Base-by-base conservation (phyloP, 2,113 vertebrate species). In the Sebastes fasciatus region DNA sequence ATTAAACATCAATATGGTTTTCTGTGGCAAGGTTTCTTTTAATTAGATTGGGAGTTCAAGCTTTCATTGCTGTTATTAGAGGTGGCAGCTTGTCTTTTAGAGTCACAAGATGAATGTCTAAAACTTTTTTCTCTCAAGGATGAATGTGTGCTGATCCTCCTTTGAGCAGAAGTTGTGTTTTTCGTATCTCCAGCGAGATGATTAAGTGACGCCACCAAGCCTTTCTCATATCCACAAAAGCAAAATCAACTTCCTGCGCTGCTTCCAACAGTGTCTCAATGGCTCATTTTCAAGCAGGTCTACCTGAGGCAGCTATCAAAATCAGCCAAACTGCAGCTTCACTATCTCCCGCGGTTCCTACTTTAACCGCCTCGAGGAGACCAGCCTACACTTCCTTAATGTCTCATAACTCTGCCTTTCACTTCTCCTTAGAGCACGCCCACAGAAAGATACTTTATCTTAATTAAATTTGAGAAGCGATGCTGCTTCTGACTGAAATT, bases 291-390 rank as follows among this genome's bases (percentile, higher is more conserved):
- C 17, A 57, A 42, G 45, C 1, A 46, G 16, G 11, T 79, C 45
- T 45, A 77, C 79, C 82, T 66, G 77, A 79, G 60, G 69, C 61
- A 0, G 0, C 51, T 6, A 43, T 68, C 13, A 43, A 65, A 64
- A 81, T 79, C 86, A 88, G 80, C 83, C 71, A 40, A 85, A 65
- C 45, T 48, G 61, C 64, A 57, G 67, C 72, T 52, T 60, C 69
- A 19, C 54, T 2, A 7, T 57, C 43, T 68, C 57, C 65, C 69
- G 46, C 42, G 21, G 63, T 74, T 45, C 62, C 0, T 66, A 0
- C 26, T 78, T 72, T 48, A 63, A 13, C 55, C 17, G 2, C 61
- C 66, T 21, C 61, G 4, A 68, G 57, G 66, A 72, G 49, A 72
- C 11, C 0, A 40, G 43, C 2, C 40, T 10, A 5, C 46, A 51